Percentiles rank a stretch among this genome's conserved stretches.
Evolutionary conservation across 2,797 vertebrate species (phyloP).

Genomic region (Neopelma chrysocephalum): DNA sequence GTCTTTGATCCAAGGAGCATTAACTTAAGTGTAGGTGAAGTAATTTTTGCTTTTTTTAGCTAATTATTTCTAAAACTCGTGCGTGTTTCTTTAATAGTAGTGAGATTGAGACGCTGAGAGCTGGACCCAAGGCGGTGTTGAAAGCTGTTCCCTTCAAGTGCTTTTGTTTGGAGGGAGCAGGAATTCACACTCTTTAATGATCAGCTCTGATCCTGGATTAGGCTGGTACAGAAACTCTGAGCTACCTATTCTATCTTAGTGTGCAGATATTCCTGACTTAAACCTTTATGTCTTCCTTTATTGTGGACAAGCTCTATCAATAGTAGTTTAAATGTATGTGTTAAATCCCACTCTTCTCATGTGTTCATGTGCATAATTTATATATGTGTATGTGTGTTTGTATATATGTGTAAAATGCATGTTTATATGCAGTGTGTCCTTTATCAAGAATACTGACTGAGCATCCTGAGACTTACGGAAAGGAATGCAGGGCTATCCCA

Average conservation of each 20-base stretch:
- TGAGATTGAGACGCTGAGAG: not conserved
- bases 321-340: not conserved
- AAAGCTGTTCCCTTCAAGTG: not conserved
- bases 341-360: not conserved
- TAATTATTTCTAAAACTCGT: slow-evolving; percentile 44
- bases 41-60: slow-evolving; percentile 66
- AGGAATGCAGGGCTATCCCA: not conserved
- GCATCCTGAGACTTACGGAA: not conserved
- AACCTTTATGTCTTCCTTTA: not conserved
- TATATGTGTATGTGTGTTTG: not conserved
- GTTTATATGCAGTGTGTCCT: not conserved
- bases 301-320: not conserved
- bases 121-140: not conserved
- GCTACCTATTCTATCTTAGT: not conserved
- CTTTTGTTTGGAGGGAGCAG: not conserved
- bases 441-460: not conserved
- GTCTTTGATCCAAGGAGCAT: slow-evolving; percentile 77
- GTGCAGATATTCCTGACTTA: slow-evolving; percentile 1
- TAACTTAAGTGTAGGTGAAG: slow-evolving; percentile 71
- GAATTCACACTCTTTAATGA: not conserved
- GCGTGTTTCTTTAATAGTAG: not conserved
- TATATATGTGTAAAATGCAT: not conserved
- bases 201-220: not conserved
- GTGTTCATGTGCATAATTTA: not conserved
- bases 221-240: not conserved